Evolutionary conservation across 2,113 vertebrate genomes (phyloP), one percentile per base, ranked within the genome.

Genomic region (Cettia cetti): DNA sequence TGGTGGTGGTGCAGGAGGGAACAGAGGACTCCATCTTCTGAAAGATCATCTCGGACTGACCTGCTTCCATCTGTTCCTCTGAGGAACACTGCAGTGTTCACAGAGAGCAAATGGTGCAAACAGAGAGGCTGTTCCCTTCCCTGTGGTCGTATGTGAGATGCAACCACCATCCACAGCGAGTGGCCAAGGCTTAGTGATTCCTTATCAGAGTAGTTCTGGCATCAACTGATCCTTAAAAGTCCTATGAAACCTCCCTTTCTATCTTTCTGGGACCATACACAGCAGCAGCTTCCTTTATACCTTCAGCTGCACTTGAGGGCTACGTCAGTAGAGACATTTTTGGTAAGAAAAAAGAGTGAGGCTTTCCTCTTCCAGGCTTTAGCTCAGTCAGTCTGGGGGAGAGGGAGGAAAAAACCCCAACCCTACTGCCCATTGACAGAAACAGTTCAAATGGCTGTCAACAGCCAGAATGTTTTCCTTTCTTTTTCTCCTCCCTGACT

Each of bases 151-250:
- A 6, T 10, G 2, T 39, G 40, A 82, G 53, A 76, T 27, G 10
- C 7, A 65, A 7, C 2, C 22, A 42, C 8, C 0, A 1, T 7
- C 71, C 27, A 11, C 1, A 3, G 26, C 26, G 22, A 81, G 27
- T 70, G 24, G 24, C 15, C 37, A 72, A 35, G n/a, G 24, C 18
- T 19, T 9, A 6, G 31, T 56, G 50, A 40, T n/a, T 65, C 31
- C 22, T 37, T 53, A 68, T 53, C 4, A 47, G 30, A 50, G 10
- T 17, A 42, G 12, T 24, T 77, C 33, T 74, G 39, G 12, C 31
- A 61, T 8, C 12, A 56, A 7, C 15, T 75, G 40, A 37, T 76
- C 13, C 40, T 68, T 64, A 52, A 26, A 78, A 71, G 44, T 47
- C 31, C 21, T 5, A 5, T 30, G 26, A 76, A 84, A 60, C 5